Evolutionary conservation across 2,888 invertebrate genomes (phyloP), one percentile per base, ranked within the genome.

Genomic region (Halictus ligatus): DNA sequence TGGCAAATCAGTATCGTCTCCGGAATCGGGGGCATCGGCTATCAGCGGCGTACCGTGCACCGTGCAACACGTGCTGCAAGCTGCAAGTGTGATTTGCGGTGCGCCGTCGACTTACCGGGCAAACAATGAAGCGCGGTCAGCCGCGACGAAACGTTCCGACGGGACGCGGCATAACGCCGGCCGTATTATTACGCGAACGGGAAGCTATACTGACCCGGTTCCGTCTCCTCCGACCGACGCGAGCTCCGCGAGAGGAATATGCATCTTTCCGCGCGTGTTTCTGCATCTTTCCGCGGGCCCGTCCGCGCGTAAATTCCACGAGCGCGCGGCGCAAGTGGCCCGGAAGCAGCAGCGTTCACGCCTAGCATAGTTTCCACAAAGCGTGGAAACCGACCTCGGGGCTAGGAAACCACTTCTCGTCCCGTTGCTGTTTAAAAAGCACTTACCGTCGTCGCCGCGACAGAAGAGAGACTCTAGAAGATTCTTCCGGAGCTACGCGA

Each of bases 31-130:
- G 18, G 35, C 58, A 40, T 69, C 35, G 71, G 64, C 67, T 77
- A 82, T 77, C 77, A 60, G 74, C 60, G 40, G 82, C 81, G 48
- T 64, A 84, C 64, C 18, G 74, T 58, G 77, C 74, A 75, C 13
- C 75, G 75, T 29, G 82, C 81, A 69, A 84, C 84, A 69, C 50
- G 69, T 78, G 84, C 74, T 10, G 1, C 48, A 15, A 58, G 69
- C 77, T 69, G 50, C 15, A 40, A 48, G 67, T 40, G 48, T 50
- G 69, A 69, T 69, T 35, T 48, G 67, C 83, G 76, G 54, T 48
- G 48, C 64, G 29, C 15, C 78, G 73, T 73, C n/a, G 60, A 80
- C 75, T 54, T 40, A 29, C 35, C 35, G 73, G 73, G 73, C n/a
- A 58, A 77, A 81, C 75, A 72, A 83, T 78, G 64, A 75, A 72